A percentile compares a stretch with the other conserved stretches of the same genome.
phyloP scores from a whole-genome alignment of 2,888 invertebrate species.

The Lottia scabra region DNA sequence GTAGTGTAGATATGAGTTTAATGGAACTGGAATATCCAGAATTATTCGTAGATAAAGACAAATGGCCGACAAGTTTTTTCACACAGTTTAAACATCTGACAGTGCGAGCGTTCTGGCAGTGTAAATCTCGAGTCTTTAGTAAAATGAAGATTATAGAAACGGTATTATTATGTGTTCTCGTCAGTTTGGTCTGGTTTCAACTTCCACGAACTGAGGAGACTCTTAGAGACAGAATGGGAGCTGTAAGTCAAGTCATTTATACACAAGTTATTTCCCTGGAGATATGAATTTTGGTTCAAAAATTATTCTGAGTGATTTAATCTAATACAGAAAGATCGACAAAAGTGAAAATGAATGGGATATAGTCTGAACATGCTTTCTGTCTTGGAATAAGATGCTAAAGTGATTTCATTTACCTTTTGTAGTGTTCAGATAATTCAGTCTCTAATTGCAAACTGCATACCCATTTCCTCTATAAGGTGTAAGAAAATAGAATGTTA shows the following conservation, averaged over 20 bases:
- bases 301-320: background rate
- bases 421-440: too few species aligned
- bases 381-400: too few species aligned
- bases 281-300: too few species aligned
- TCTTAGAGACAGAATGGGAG: slow-evolving; percentile 83
- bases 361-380: too few species aligned
- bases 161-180: slow-evolving; percentile 72
- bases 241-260: slow-evolving; percentile 65
- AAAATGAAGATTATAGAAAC: slow-evolving; percentile 81
- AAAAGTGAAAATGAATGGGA: too few species aligned
- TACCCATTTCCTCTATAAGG: too few species aligned
- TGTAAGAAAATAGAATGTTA: background rate
- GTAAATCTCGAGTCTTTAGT: slow-evolving; percentile 81
- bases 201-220: slow-evolving; percentile 81
- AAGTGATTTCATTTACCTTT: too few species aligned
- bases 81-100: slow-evolving; percentile 81
- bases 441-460: too few species aligned
- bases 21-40: slow-evolving; percentile 16
- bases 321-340: too few species aligned
- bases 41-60: slow-evolving; percentile 32
- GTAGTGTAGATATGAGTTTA: slow-evolving; percentile 31
- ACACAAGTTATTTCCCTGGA: background rate
- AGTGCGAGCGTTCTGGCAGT: slow-evolving; percentile 75
- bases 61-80: slow-evolving; percentile 83
- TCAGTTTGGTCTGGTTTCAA: slow-evolving; percentile 84